A percentile compares a stretch with the other conserved stretches of the same genome.
These are phyloP conservation scores for Drosophila ustulata DNA, from an alignment of 2,888 invertebrate genomes.

Conservation along the genomic window DNA sequence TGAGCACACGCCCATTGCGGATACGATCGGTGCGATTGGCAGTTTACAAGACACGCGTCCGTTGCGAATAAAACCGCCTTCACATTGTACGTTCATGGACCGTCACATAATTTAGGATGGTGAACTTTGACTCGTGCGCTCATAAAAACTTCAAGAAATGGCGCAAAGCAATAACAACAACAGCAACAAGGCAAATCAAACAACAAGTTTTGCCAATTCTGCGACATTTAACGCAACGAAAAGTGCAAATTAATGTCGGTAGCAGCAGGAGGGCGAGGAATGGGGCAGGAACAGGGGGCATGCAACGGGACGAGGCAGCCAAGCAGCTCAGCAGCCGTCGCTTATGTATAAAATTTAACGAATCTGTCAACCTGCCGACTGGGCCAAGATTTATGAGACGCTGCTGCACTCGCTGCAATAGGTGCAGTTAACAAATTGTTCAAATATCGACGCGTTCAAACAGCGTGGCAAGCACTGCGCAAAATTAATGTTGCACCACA, in stretches of 20 bases:
- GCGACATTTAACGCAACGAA: conserved; percentile 76
- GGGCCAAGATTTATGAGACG: conserved; percentile 79
- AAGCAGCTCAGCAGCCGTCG: conserved; percentile 31
- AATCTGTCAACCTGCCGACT: conserved; percentile 81
- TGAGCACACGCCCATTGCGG: conserved; percentile 48
- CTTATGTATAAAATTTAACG: conserved; percentile 76
- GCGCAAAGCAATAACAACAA: conserved; percentile 36
- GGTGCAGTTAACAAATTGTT: conserved; percentile 81
- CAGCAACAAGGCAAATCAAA: conserved; percentile 11
- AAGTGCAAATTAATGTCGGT: conserved; percentile 56
- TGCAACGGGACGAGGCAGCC: not conserved
- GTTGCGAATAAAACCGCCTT: conserved; percentile 37
- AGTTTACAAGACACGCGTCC: conserved; percentile 36
- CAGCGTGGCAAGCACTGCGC: conserved; percentile 18
- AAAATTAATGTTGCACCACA: conserved; percentile 5
- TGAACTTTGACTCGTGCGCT: conserved; percentile 75
- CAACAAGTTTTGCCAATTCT: conserved; percentile 39
- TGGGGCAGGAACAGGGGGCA: not conserved
- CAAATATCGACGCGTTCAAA: conserved; percentile 50
- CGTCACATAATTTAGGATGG: conserved; percentile 63
- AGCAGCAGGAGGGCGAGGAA: not conserved
- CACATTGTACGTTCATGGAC: conserved; percentile 27
- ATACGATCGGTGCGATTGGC: conserved; percentile 39
- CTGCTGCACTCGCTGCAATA: conserved; percentile 52
- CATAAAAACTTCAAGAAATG: conserved; percentile 77